Evolutionary conservation across 2,797 vertebrate genomes (phyloP).

Genomic region (Eleutherodactylus coqui): DNA sequence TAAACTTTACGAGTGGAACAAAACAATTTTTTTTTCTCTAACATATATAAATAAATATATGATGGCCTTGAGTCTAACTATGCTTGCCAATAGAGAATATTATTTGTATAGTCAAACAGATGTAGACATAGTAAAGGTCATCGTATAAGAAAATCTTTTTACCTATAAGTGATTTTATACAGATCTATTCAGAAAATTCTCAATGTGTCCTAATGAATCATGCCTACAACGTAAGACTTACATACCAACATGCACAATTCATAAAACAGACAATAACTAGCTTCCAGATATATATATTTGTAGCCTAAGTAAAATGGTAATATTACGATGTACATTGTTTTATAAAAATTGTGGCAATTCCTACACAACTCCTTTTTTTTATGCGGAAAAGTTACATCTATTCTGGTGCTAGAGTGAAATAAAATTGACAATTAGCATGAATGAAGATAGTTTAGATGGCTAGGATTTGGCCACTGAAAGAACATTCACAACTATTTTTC

Average conservation of each 20-base stretch:
- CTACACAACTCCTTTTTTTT: constrained; percentile 73
- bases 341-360: constrained; percentile 75
- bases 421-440: constrained; percentile 70
- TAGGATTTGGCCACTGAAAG: not conserved
- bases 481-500: not conserved
- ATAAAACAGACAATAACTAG: constrained; percentile 71
- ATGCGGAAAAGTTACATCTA: constrained; percentile 75
- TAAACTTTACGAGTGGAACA: constrained; percentile 78
- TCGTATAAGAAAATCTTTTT: constrained; percentile 85
- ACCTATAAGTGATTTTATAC: constrained; percentile 81
- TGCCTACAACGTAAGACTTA: constrained; percentile 80
- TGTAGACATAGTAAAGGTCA: constrained; percentile 77
- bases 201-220: constrained; percentile 77
- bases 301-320: constrained; percentile 78
- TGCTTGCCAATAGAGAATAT: constrained; percentile 69
- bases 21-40: constrained; percentile 78
- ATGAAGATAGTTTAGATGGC: not conserved
- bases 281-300: constrained; percentile 80
- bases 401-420: constrained; percentile 69
- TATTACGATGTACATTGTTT: constrained; percentile 79
- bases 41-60: constrained; percentile 97
- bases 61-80: constrained; percentile 81
- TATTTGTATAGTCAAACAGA: constrained; percentile 84
- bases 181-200: constrained; percentile 83
- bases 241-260: constrained; percentile 84